Evolutionary conservation across 2,113 vertebrate species (phyloP).

Genomic region (Protobothrops mucrosquamatus): DNA sequence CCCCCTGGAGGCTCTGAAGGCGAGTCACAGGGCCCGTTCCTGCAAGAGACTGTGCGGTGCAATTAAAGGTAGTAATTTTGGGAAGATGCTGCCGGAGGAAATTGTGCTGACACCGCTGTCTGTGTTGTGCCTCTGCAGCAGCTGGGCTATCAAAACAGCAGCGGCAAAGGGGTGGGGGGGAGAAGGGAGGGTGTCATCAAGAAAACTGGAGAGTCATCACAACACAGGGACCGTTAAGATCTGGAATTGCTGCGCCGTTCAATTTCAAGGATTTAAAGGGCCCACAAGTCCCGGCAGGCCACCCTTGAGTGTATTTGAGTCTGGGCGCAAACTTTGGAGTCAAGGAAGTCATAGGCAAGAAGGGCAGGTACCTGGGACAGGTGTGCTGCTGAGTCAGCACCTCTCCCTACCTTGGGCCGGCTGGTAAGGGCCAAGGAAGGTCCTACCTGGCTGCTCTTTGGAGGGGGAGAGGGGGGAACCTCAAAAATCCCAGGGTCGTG

Average conservation of each 20-base stretch:
- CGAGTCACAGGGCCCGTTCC: neutral
- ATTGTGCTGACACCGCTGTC: neutral
- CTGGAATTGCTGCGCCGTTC: neutral
- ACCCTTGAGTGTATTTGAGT: rapidly evolving
- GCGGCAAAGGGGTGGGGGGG: no score
- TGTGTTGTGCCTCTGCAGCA: neutral
- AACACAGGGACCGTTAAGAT: neutral
- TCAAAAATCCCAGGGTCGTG: neutral
- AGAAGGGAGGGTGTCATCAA: neutral
- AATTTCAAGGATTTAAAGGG: neutral
- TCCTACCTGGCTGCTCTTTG: neutral
- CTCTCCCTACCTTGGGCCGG: neutral
- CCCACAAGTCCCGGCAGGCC: no score
- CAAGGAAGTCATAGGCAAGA: neutral
- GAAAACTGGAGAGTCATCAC: conserved; percentile 2
- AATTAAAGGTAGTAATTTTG: neutral
- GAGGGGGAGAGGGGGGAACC: neutral
- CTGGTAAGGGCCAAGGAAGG: neutral
- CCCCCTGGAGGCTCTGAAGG: neutral
- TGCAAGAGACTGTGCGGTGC: neutral
- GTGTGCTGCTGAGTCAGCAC: neutral
- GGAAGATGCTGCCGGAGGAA: neutral
- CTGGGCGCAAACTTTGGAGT: no score
- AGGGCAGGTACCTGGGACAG: neutral
- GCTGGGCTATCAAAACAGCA: neutral